These are phyloP conservation scores for Euzetes globulus DNA, from an alignment of 2,888 invertebrate species.

Conservation along the genomic window DNA sequence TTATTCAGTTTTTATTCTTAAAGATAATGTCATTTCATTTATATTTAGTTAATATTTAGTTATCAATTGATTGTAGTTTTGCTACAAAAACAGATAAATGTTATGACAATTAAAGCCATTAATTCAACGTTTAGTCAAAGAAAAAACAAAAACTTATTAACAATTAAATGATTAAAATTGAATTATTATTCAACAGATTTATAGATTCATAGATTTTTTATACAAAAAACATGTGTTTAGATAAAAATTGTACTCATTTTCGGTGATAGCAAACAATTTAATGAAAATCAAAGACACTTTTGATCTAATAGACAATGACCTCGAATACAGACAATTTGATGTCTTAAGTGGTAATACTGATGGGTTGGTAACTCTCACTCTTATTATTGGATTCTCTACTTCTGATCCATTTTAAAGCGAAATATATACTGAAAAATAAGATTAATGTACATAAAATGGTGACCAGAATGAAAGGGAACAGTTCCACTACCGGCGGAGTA, in stretches of 20 bases:
- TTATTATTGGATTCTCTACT: background rate
- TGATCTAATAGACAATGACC: too few species aligned
- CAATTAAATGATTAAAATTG: background rate
- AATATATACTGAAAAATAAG: constrained; percentile 19
- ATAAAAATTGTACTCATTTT: background rate
- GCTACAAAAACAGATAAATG: too few species aligned
- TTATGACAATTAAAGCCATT: background rate
- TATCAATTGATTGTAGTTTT: too few species aligned
- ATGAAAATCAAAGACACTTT: too few species aligned
- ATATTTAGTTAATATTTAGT: too few species aligned
- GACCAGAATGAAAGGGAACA: constrained; percentile 11
- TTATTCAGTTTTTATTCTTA: too few species aligned
- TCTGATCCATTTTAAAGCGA: constrained; percentile 2
- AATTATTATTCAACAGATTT: too few species aligned
- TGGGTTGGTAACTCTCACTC: constrained; percentile 9
- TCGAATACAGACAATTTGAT: background rate
- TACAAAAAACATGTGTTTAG: background rate
- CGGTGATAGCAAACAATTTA: too few species aligned
- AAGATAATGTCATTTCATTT: too few species aligned
- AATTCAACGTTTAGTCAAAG: background rate
- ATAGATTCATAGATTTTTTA: too few species aligned
- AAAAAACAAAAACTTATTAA: background rate
- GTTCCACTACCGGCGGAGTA: constrained; percentile 36
- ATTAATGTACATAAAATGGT: constrained; percentile 11
- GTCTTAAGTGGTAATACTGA: constrained; percentile 15